Conservation (phyloP, 2,888 invertebrate species). For the Tipula unca region DNA sequence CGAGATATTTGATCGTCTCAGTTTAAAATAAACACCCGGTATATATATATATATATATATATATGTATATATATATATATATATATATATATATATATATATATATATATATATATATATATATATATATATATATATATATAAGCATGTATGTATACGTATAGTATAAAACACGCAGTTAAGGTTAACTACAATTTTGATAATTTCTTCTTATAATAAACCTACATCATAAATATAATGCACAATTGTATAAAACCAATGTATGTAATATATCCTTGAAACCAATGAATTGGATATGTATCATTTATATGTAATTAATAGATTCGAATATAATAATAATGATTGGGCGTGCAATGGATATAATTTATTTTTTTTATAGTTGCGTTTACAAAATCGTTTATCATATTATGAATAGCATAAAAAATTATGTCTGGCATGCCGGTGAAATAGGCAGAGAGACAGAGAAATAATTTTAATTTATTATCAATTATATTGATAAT, state of each 20-base stretch:
- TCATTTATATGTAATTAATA: not conserved
- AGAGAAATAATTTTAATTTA: not conserved
- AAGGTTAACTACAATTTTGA: conserved; percentile 8
- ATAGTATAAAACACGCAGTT: no score
- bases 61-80: no score
- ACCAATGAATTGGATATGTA: not conserved
- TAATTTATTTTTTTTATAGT: not conserved
- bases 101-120: no score
- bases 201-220: not conserved
- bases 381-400: not conserved
- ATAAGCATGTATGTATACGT: no score
- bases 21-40: no score
- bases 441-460: not conserved
- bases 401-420: not conserved
- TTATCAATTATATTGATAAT: conserved; percentile 8
- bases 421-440: not conserved
- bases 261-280: not conserved
- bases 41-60: no score
- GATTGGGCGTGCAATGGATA: not conserved
- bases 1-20: no score
- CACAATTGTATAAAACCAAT: not conserved
- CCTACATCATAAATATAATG: not conserved
- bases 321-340: not conserved
- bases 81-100: no score
- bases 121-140: no score